Percentiles rank a stretch among this genome's conserved stretches.
Conservation (phyloP, 2,888 invertebrate species). For the Eustalomyia histrio region DNA sequence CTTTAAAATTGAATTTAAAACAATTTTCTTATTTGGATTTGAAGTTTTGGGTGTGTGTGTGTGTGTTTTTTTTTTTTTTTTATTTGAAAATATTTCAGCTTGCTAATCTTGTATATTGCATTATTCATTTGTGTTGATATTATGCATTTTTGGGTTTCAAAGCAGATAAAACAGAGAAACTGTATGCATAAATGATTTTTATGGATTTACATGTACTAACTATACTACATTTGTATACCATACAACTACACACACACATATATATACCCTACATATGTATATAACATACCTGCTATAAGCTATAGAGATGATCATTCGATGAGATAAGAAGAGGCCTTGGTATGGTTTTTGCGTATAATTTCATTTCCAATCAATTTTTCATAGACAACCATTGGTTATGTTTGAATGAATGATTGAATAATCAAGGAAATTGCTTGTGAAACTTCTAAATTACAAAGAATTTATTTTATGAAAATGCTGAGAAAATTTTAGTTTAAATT, state of each 20-base stretch:
- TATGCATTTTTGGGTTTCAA: constrained; percentile 1
- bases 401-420: constrained; percentile 53
- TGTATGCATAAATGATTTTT: constrained; percentile 2
- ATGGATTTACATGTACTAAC: background rate
- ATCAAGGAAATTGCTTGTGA: constrained; percentile 50
- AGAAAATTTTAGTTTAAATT: background rate
- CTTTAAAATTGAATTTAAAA: background rate
- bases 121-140: constrained; percentile 35
- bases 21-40: background rate
- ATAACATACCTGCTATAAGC: constrained; percentile 6
- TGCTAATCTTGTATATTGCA: constrained; percentile 33
- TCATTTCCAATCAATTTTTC: constrained; percentile 60
- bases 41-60: background rate
- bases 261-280: too few relatives aligned
- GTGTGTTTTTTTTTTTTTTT: background rate
- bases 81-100: constrained; percentile 9
- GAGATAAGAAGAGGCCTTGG: background rate
- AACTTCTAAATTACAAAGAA: background rate
- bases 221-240: background rate
- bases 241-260: background rate
- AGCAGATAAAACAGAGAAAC: background rate
- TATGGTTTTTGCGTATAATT: constrained; percentile 35
- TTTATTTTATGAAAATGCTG: background rate
- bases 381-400: constrained; percentile 51
- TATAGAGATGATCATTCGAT: background rate